These are phyloP conservation scores for Calliopsis andreniformis DNA, from an alignment of 1,140 invertebrate species.

Conservation along the genomic window DNA sequence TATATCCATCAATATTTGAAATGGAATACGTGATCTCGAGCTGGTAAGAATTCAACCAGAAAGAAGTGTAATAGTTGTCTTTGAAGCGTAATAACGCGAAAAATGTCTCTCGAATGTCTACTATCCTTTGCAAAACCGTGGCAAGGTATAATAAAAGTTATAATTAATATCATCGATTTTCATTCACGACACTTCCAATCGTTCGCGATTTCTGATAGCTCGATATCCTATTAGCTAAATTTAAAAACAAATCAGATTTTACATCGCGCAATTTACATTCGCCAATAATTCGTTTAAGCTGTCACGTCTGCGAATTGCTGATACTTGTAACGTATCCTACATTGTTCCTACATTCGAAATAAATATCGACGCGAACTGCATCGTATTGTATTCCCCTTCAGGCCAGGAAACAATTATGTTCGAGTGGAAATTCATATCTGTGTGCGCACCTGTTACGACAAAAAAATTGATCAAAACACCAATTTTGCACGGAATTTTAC, in stretches of 20 bases:
- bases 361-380: not conserved
- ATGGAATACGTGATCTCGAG: not conserved
- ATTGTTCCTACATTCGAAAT: no score
- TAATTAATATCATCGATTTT: constrained; percentile 23
- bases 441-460: not conserved
- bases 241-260: not conserved
- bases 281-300: not conserved
- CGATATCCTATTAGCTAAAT: not conserved
- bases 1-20: not conserved
- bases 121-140: not conserved
- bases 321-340: no score
- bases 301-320: not conserved
- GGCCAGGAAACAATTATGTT: no score
- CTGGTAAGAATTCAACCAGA: not conserved
- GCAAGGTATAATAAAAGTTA: not conserved
- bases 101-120: not conserved
- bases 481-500: not conserved
- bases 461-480: not conserved
- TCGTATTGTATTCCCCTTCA: not conserved
- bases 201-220: not conserved
- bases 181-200: not conserved
- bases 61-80: not conserved
- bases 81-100: constrained; percentile 4
- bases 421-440: not conserved
- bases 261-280: not conserved